phyloP scores from a whole-genome alignment of 2,113 vertebrate species.

The Mionectes macconnelli region DNA sequence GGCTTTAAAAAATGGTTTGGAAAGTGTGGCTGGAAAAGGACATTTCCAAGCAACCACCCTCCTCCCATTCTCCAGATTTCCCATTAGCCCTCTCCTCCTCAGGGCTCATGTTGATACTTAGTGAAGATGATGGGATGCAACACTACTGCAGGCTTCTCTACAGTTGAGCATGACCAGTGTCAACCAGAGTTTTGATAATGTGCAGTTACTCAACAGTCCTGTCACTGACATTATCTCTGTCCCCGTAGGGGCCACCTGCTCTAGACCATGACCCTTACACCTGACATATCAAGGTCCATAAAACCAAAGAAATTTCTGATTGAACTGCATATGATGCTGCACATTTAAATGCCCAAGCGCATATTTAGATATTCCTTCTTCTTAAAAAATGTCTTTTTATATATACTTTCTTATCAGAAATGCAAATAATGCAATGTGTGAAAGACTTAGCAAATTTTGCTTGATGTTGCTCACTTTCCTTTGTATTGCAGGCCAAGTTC shows the following conservation, averaged over 20 bases:
- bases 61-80: not conserved
- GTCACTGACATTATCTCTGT: constrained; percentile 50
- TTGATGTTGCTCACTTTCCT: not conserved
- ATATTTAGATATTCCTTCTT: constrained; percentile 1
- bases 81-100: constrained; percentile 35
- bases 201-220: constrained; percentile 60
- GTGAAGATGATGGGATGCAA: constrained; percentile 53
- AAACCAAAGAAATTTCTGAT: constrained; percentile 7
- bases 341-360: not conserved
- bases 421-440: constrained; percentile 1
- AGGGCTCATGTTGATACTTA: constrained; percentile 56
- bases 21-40: constrained; percentile 1
- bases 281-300: constrained; percentile 42
- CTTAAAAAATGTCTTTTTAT: not conserved
- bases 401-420: not conserved
- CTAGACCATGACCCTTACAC: constrained; percentile 63
- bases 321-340: not conserved
- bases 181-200: constrained; percentile 59
- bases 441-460: constrained; percentile 3
- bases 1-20: not conserved
- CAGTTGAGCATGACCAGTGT: constrained; percentile 56
- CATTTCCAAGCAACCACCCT: constrained; percentile 7
- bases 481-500: not conserved
- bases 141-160: constrained; percentile 66
- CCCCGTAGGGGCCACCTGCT: constrained; percentile 47